Percentiles rank a stretch among this genome's conserved stretches.
These are phyloP conservation scores for Eupithecia exiguata DNA, from an alignment of 2,888 invertebrate genomes.

Conservation along the genomic window DNA sequence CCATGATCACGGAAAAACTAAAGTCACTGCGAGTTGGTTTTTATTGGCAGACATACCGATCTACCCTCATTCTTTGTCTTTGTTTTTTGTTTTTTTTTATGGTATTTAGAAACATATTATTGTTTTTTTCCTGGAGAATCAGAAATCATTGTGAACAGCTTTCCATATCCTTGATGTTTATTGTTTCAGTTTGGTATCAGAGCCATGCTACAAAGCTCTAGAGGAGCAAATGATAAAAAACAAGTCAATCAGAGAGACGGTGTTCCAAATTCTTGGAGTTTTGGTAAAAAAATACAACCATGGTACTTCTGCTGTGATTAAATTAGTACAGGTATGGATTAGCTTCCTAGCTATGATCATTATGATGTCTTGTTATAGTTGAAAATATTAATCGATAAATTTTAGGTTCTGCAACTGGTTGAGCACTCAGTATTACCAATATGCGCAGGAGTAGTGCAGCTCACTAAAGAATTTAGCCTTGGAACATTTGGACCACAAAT, in stretches of 20 bases:
- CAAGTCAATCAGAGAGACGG: slow-evolving; percentile 86
- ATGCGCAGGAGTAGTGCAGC: slow-evolving; percentile 87
- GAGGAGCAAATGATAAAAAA: slow-evolving; percentile 86
- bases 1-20: too few species aligned
- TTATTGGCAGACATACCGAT: too few species aligned
- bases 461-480: slow-evolving; percentile 87
- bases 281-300: slow-evolving; percentile 93
- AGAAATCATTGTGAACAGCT: neutral
- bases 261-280: slow-evolving; percentile 91
- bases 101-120: neutral
- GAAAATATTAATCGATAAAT: slow-evolving; percentile 18
- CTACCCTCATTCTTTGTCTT: too few species aligned
- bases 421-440: slow-evolving; percentile 88
- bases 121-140: neutral
- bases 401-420: slow-evolving; percentile 88
- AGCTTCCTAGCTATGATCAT: neutral
- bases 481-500: slow-evolving; percentile 89
- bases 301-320: slow-evolving; percentile 89
- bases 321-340: slow-evolving; percentile 84
- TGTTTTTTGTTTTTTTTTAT: too few species aligned
- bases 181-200: slow-evolving; percentile 86
- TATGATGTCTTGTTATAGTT: neutral
- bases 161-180: neutral
- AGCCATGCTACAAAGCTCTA: slow-evolving; percentile 89
- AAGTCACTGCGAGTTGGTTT: too few species aligned